Conservation (phyloP, 2,888 invertebrate species). For the Xanthorhoe designata region DNA sequence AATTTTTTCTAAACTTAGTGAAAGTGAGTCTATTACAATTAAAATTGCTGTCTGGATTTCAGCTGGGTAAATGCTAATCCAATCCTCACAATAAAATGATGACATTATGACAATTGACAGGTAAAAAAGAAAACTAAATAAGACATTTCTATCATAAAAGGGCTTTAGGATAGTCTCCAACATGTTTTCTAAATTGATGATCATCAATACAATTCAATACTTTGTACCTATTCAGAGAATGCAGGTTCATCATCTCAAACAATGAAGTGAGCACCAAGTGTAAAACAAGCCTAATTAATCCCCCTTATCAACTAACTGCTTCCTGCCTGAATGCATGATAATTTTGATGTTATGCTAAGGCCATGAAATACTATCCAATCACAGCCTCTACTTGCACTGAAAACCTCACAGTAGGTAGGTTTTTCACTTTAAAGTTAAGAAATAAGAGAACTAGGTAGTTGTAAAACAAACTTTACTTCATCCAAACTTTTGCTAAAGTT, state of each 20-base stretch:
- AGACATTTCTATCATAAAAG: too few relatives aligned
- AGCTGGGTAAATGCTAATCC: too few relatives aligned
- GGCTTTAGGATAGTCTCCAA: too few relatives aligned
- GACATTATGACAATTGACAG: too few relatives aligned
- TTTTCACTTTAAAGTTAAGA: background rate
- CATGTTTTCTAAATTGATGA: background rate
- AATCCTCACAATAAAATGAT: too few relatives aligned
- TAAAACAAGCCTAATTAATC: background rate
- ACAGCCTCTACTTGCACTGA: background rate
- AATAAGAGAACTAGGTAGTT: background rate
- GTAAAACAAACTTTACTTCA: background rate
- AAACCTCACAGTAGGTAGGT: background rate
- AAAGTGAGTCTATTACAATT: too few relatives aligned
- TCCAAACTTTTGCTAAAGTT: slow-evolving; percentile 7
- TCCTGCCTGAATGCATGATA: slow-evolving; percentile 11
- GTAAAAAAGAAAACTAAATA: too few relatives aligned
- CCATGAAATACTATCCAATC: background rate
- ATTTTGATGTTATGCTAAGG: background rate
- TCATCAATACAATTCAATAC: background rate
- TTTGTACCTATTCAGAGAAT: background rate
- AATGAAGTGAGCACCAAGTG: background rate
- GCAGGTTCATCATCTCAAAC: background rate
- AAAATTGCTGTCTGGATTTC: too few relatives aligned
- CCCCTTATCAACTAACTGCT: slow-evolving; percentile 7
- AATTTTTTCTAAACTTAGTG: too few relatives aligned